Percentiles rank a stretch among this genome's conserved stretches.
These are phyloP conservation scores for Picathartes gymnocephalus DNA, from an alignment of 2,113 vertebrate species.

Conservation along the genomic window DNA sequence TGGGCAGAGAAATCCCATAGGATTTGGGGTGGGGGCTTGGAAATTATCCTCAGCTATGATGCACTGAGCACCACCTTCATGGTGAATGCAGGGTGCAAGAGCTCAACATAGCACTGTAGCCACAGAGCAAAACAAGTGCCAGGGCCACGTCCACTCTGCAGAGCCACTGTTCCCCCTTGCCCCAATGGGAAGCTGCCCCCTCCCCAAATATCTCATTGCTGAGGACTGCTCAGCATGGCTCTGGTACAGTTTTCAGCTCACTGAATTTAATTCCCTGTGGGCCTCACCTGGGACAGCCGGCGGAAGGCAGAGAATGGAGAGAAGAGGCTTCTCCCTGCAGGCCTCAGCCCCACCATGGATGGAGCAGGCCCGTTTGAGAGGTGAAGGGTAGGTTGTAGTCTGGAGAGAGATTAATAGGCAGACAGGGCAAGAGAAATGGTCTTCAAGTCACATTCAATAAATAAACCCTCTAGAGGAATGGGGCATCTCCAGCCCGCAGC, in stretches of 20 bases:
- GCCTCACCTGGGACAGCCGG: not conserved
- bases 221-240: no score
- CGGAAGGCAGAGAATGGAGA: not conserved
- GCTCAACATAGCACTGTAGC: not conserved
- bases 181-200: not conserved
- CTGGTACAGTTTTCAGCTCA: not conserved
- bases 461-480: rapidly evolving
- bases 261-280: not conserved
- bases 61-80: not conserved
- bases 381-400: not conserved
- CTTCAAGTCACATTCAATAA: not conserved
- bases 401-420: not conserved
- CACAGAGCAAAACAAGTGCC: not conserved
- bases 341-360: not conserved
- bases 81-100: not conserved
- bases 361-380: not conserved
- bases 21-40: not conserved
- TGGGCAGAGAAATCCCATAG: not conserved
- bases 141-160: not conserved
- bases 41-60: not conserved
- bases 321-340: not conserved
- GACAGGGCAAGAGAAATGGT: not conserved
- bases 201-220: not conserved
- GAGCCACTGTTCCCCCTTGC: no score
- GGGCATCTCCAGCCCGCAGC: not conserved